phyloP scores from a whole-genome alignment of 2,888 invertebrate genomes.

The Apoda limacodes region DNA sequence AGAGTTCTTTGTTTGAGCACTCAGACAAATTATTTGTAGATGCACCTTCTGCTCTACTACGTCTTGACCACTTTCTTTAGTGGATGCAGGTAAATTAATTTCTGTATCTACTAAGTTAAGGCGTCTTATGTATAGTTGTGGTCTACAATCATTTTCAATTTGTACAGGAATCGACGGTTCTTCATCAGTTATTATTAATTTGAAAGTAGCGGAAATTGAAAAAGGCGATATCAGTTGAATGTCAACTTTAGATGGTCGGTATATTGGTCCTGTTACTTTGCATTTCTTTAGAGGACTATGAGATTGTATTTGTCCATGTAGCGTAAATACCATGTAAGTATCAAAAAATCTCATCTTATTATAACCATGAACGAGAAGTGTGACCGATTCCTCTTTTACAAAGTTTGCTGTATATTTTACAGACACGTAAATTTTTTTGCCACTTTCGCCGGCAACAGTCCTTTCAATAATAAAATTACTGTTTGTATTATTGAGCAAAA shows the following conservation, averaged over 20 bases:
- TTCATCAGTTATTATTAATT: conserved; percentile 36
- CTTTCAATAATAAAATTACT: conserved; percentile 52
- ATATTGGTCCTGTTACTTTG: conserved; percentile 50
- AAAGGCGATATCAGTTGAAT: conserved; percentile 47
- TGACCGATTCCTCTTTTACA: conserved; percentile 35
- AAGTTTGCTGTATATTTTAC: conserved; percentile 53
- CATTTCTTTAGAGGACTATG: conserved; percentile 45
- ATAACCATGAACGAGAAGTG: conserved; percentile 50
- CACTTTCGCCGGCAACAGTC: conserved; percentile 35
- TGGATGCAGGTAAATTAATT: conserved; percentile 34
- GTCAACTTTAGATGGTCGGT: conserved; percentile 50
- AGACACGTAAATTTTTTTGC: conserved; percentile 43
- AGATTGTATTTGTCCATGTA: conserved; percentile 37
- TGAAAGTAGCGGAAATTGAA: conserved; percentile 26
- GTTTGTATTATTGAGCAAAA: conserved; percentile 39
- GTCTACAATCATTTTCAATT: conserved; percentile 29
- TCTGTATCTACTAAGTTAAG: conserved; percentile 48
- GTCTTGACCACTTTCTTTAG: conserved; percentile 39
- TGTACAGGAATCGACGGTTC: conserved; percentile 44
- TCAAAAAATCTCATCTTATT: conserved; percentile 61
- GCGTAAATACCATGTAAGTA: conserved; percentile 46
- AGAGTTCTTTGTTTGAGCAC: conserved; percentile 40
- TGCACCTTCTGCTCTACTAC: conserved; percentile 40
- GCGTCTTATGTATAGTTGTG: conserved; percentile 40
- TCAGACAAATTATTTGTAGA: conserved; percentile 49